phyloP scores from a whole-genome alignment of 2,797 vertebrate genomes.

The Girardinus metallicus region DNA sequence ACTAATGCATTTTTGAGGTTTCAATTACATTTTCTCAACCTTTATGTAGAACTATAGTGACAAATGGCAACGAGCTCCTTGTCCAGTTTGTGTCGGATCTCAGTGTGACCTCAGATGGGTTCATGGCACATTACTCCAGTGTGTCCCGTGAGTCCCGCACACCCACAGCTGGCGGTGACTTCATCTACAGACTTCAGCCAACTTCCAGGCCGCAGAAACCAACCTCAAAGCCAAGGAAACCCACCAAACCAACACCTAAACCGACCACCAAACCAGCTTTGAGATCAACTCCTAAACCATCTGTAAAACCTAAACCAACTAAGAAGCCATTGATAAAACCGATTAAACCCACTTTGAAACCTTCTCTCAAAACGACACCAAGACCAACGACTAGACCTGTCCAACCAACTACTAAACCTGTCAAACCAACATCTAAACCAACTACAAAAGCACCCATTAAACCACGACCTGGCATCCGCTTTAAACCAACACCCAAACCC shows the following conservation, averaged over 20 bases:
- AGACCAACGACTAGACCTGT: conserved; percentile 52
- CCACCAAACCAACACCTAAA: conserved; percentile 42
- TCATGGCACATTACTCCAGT: conserved; percentile 85
- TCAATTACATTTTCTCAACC: conserved; percentile 45
- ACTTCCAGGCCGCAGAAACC: conserved; percentile 45
- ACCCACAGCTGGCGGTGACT: conserved; percentile 73
- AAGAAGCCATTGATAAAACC: conserved; percentile 25
- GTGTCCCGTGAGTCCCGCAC: conserved; percentile 75
- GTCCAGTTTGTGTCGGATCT: conserved; percentile 94
- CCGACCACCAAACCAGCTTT: not conserved
- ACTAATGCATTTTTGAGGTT: not conserved
- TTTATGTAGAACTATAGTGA: conserved; percentile 79
- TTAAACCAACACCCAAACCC: conserved; percentile 56
- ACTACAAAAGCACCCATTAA: conserved; percentile 29
- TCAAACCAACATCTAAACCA: conserved; percentile 29
- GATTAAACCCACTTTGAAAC: conserved; percentile 45
- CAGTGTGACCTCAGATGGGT: conserved; percentile 90
- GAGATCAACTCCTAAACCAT: conserved; percentile 41
- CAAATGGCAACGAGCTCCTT: conserved; percentile 87
- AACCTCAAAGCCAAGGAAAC: conserved; percentile 29
- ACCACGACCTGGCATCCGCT: conserved; percentile 11
- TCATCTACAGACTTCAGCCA: conserved; percentile 63
- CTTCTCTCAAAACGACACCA: conserved; percentile 26
- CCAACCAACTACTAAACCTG: conserved; percentile 30
- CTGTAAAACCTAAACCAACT: conserved; percentile 6